phyloP scores from a whole-genome alignment of 1,140 invertebrate genomes.

The Uloborus diversus region DNA sequence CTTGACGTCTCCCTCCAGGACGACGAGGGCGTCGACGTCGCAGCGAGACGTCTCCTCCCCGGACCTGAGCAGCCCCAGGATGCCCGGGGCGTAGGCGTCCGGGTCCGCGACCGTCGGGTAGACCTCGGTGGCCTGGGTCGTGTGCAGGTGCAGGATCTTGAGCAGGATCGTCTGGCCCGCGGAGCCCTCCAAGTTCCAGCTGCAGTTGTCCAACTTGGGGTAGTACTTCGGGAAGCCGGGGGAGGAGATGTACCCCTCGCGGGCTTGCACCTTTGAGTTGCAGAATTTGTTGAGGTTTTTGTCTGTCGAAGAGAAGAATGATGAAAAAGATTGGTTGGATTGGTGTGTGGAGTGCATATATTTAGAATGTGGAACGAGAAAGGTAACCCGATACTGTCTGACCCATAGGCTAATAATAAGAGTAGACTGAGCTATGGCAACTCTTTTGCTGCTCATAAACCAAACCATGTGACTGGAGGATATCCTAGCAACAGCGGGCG shows the following conservation, averaged over 20 bases:
- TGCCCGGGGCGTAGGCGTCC: not conserved
- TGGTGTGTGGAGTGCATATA: no score
- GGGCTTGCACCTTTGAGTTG: slow-evolving; percentile 13
- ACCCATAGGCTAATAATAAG: no score
- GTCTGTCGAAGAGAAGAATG: not conserved
- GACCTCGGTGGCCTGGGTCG: slow-evolving; percentile 68
- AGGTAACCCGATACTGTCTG: no score
- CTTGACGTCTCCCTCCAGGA: slow-evolving; percentile 64
- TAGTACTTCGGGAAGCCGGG: slow-evolving; percentile 74
- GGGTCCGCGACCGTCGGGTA: slow-evolving; percentile 63
- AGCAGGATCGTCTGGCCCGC: slow-evolving; percentile 69
- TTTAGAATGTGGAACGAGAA: no score
- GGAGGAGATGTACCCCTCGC: slow-evolving; percentile 70
- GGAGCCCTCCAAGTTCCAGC: slow-evolving; percentile 69
- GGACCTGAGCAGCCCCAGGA: not conserved
- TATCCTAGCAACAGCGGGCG: no score
- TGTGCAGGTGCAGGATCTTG: slow-evolving; percentile 70
- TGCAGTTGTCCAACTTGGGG: slow-evolving; percentile 65
- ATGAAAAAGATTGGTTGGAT: no score
- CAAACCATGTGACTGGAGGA: no score
- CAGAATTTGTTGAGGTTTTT: slow-evolving; percentile 28
- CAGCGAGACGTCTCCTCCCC: slow-evolving; percentile 57
- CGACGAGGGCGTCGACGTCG: slow-evolving; percentile 67
- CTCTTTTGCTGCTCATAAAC: no score
- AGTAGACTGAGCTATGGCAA: no score